These are phyloP conservation scores for Echinops telfairi DNA, from an alignment of 2,113 vertebrate species.

Conservation along the genomic window DNA sequence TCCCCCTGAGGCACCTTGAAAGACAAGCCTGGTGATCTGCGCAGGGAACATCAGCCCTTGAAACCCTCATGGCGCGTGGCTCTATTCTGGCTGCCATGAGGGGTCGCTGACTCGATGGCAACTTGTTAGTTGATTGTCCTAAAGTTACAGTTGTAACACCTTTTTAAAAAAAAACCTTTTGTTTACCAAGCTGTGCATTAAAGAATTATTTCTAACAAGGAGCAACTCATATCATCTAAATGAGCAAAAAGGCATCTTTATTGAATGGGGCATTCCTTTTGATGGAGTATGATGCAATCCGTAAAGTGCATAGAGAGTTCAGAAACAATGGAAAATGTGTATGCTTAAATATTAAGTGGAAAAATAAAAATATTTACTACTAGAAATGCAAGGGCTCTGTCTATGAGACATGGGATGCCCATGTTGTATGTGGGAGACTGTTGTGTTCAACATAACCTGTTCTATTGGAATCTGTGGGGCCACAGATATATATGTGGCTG, in stretches of 20 bases:
- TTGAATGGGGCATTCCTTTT: no score
- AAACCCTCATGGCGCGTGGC: not conserved
- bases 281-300: not conserved
- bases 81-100: not conserved
- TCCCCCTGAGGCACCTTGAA: not conserved
- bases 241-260: not conserved
- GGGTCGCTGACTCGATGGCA: not conserved
- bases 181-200: not conserved
- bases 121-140: not conserved
- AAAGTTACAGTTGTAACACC: not conserved
- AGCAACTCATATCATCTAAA: not conserved
- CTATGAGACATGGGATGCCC: no score
- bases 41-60: not conserved
- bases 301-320: not conserved
- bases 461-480: not conserved
- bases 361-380: not conserved
- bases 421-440: no score
- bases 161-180: slow-evolving; percentile 23
- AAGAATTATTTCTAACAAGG: not conserved
- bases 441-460: no score
- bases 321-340: not conserved
- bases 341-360: not conserved
- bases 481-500: not conserved
- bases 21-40: not conserved
- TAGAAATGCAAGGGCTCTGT: not conserved